phyloP scores from a whole-genome alignment of 2,113 vertebrate genomes.

The Sturnus vulgaris region DNA sequence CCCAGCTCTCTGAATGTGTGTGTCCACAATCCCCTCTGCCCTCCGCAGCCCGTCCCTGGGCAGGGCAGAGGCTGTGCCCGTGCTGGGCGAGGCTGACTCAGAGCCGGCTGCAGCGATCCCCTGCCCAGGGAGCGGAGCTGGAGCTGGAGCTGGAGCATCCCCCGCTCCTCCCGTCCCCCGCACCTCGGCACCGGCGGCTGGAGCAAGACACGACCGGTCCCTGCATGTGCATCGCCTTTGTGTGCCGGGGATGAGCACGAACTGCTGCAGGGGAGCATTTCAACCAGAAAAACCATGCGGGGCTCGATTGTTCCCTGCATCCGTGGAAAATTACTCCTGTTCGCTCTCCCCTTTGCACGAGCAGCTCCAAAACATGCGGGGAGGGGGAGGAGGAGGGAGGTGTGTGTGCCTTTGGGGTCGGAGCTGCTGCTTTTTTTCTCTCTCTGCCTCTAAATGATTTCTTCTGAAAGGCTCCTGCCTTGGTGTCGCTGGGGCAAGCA shows the following conservation, averaged over 20 bases:
- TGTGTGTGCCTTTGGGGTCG: neutral
- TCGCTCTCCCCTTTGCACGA: neutral
- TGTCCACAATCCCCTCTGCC: neutral
- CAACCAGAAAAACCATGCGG: neutral
- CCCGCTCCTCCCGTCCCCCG: constrained; percentile 2
- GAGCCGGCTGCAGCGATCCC: neutral
- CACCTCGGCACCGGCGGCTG: neutral
- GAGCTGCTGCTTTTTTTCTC: neutral
- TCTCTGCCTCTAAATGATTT: neutral
- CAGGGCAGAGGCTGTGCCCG: neutral
- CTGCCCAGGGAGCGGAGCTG: neutral
- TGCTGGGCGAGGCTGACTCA: constrained; percentile 2
- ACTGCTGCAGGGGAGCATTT: constrained; percentile 34
- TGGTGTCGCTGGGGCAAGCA: neutral
- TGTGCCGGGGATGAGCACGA: neutral
- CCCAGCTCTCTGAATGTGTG: no score
- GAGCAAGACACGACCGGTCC: constrained; percentile 34
- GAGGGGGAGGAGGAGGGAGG: neutral
- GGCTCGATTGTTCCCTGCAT: constrained; percentile 24
- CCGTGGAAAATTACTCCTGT: constrained; percentile 44
- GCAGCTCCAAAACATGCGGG: neutral
- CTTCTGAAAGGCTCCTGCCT: neutral
- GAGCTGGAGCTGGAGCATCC: neutral
- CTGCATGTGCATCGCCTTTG: constrained; percentile 11
- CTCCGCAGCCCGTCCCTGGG: neutral